Conservation (phyloP, 2,113 vertebrate species). For the Lepidothrix coronata region DNA sequence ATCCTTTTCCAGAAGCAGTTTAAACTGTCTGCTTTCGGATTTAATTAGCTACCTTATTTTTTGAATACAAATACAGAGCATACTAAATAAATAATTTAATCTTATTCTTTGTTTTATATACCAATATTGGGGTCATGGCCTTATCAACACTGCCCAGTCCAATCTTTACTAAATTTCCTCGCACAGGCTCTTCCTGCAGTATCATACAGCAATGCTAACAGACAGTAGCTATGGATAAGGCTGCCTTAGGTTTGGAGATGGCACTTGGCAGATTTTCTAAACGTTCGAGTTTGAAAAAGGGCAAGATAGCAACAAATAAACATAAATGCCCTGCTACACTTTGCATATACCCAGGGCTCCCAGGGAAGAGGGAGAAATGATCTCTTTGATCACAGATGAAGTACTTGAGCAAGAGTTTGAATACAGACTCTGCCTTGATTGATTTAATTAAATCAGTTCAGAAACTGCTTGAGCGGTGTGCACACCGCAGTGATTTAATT, state of each 20-base stretch:
- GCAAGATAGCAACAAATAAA: neutral
- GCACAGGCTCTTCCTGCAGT: neutral
- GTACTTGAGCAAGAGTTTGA: neutral
- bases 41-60: neutral
- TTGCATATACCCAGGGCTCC: neutral
- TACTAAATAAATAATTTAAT: neutral
- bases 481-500: neutral
- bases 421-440: neutral
- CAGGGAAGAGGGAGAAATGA: neutral
- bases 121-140: neutral
- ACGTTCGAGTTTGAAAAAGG: neutral
- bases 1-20: neutral
- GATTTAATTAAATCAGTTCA: slow-evolving; percentile 1
- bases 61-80: neutral
- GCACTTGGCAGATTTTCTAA: neutral
- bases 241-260: neutral
- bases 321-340: neutral
- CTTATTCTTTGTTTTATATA: neutral
- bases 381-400: neutral
- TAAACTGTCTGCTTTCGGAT: neutral
- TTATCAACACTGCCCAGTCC: neutral
- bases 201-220: neutral
- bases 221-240: neutral
- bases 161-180: neutral
- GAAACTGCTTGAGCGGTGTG: neutral